Conservation (phyloP, 1,140 invertebrate species). For the Nasonia longicornis region DNA sequence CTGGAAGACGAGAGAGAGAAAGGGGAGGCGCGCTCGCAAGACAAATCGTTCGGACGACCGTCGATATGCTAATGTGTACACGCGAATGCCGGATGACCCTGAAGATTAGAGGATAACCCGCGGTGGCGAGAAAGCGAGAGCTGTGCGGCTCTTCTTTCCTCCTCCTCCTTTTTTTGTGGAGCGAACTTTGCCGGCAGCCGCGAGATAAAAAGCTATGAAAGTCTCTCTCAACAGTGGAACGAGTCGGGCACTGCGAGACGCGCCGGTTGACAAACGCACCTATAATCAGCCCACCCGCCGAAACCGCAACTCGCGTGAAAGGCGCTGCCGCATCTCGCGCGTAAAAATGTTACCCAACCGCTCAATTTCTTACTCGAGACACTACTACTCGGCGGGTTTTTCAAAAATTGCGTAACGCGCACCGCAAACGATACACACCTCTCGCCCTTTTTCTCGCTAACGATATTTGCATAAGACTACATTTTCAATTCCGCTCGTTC, state of each 20-base stretch:
- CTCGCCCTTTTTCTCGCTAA: conserved; percentile 4
- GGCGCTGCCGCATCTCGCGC: background rate
- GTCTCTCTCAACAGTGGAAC: too few relatives aligned
- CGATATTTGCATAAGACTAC: conserved; percentile 19
- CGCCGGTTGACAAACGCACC: background rate
- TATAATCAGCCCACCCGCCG: background rate
- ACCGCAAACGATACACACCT: background rate
- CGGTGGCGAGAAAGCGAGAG: background rate
- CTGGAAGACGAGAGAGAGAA: conserved; percentile 1
- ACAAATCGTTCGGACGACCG: conserved; percentile 36
- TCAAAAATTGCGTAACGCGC: background rate
- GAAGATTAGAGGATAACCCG: conserved; percentile 34
- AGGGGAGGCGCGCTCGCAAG: conserved; percentile 16
- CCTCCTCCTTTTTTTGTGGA: background rate
- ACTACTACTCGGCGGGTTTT: background rate
- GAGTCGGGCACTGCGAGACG: too few relatives aligned
- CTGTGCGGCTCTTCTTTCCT: background rate
- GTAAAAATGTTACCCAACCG: background rate
- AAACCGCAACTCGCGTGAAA: background rate
- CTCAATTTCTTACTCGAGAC: background rate
- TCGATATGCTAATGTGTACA: conserved; percentile 42
- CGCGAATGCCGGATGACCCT: conserved; percentile 38
- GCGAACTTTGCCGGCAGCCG: background rate
- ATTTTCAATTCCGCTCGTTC: conserved; percentile 9
- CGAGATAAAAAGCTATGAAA: background rate